Conservation (phyloP, 2,113 vertebrate genomes). For the Podocnemis expansa region DNA sequence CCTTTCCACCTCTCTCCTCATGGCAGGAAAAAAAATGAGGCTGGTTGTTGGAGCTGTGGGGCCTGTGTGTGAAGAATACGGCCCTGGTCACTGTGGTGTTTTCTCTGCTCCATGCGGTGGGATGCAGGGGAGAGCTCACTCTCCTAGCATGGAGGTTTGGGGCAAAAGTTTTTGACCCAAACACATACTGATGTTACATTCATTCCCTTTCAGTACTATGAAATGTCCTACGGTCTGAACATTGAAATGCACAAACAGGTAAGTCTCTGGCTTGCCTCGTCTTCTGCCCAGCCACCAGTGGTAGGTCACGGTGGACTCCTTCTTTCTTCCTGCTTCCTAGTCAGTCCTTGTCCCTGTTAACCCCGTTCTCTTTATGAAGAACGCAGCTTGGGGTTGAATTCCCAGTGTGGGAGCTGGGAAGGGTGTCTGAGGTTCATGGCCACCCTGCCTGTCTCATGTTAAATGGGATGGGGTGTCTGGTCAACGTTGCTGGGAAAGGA, state of each 20-base stretch:
- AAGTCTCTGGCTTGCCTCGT: neutral
- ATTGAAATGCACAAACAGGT: constrained; percentile 83
- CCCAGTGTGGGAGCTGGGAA: neutral
- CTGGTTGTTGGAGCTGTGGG: fast-evolving
- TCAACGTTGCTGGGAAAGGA: too few species aligned
- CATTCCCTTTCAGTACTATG: constrained; percentile 73
- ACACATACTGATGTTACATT: neutral
- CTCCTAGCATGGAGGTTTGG: neutral
- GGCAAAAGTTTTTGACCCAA: too few species aligned
- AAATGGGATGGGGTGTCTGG: neutral
- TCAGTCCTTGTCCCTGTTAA: neutral
- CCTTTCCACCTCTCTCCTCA: fast-evolving
- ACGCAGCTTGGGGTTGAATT: neutral
- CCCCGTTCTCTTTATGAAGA: neutral
- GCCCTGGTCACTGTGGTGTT: neutral
- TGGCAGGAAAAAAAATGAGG: neutral
- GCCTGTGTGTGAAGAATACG: neutral
- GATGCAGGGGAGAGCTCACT: neutral
- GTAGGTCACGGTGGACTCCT: neutral
- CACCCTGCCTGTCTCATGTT: neutral
- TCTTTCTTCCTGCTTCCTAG: neutral
- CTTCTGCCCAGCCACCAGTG: neutral
- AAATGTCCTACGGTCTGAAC: constrained; percentile 81
- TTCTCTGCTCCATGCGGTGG: fast-evolving
- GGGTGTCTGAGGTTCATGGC: too few species aligned